Evolutionary conservation across 2,797 vertebrate genomes (phyloP), one percentile per base, ranked within the genome.

Genomic region (Gastrophryne carolinensis): DNA sequence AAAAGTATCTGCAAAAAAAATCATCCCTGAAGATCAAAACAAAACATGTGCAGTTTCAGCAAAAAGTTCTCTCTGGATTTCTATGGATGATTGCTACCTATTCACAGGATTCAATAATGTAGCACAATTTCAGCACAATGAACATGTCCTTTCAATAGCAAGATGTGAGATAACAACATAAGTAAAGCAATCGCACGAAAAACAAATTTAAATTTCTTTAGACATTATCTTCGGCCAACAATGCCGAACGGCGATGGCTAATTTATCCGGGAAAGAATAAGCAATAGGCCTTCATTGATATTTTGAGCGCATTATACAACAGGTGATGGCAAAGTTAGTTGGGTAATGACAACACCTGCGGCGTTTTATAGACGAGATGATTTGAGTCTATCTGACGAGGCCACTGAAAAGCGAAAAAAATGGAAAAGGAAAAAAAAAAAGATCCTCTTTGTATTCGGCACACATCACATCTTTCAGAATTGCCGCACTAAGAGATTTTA

Each of bases 71-170:
- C 21, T 57, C 35, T 24, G 21, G 6, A 49, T 65, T 50, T 72
- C 26, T 65, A 72, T 52, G 49, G 68, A 78, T 72, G 68, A 72
- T 78, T 78, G 75, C 75, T 78, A 72, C 68, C 61, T 78, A 78
- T 78, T 78, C 75, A 78, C 60, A 63, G 23, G 56, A 63, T 37
- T 72, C 34, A 52, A 50, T 72, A 78, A 78, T 78, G 44, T 13
- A 27, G 60, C 13, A 78, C 61, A 78, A 78, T 78, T 78, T 72
- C 49, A 24, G 30, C 68, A 72, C 75, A 72, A 65, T 72, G 50
- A 72, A 58, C 53, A 49, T 15, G 13, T 64, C 23, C 27, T 37
- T 57, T 66, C 53, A 78, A 78, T 75, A 66, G 30, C 49, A 52
- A 17, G n/a, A 72, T 24, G 58, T 32, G 54, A 39, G 49, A 72